Evolutionary conservation across 2,113 vertebrate species (phyloP).

Genomic region (Steatornis caripensis): DNA sequence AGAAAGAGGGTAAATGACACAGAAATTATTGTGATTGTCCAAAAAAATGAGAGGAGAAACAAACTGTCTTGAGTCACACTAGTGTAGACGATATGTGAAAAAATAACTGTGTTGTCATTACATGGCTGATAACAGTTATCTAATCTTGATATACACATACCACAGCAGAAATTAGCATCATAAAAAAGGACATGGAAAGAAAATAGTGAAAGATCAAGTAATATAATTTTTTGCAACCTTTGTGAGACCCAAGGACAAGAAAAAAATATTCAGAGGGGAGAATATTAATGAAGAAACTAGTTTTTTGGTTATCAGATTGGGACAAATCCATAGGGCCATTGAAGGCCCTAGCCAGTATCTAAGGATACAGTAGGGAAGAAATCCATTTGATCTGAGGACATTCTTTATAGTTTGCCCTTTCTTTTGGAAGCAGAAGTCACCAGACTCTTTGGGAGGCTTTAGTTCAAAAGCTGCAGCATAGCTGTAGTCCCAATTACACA

Average conservation of each 20-base stretch:
- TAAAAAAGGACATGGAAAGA: neutral
- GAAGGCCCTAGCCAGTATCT: neutral
- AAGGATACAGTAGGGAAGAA: neutral
- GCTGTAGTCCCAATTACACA: neutral
- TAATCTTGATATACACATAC: neutral
- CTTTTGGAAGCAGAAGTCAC: slow-evolving; percentile 32
- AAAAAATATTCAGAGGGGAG: neutral
- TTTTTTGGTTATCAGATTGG: neutral
- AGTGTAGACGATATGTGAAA: neutral
- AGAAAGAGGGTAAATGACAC: neutral
- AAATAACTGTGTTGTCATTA: neutral
- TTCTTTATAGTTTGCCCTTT: slow-evolving; percentile 35
- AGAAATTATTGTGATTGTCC: neutral
- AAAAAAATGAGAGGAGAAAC: neutral
- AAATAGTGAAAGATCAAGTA: neutral
- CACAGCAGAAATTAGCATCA: neutral
- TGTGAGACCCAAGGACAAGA: neutral
- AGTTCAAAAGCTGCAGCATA: neutral
- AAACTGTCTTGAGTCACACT: neutral
- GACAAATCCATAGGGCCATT: neutral
- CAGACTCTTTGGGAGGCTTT: neutral
- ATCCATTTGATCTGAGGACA: slow-evolving; percentile 17
- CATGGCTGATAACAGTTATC: neutral
- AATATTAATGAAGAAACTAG: neutral
- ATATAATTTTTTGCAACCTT: neutral